Percentiles rank a stretch among this genome's conserved stretches.
phyloP scores from a whole-genome alignment of 2,888 invertebrate genomes.

The Tiphia femorata region DNA sequence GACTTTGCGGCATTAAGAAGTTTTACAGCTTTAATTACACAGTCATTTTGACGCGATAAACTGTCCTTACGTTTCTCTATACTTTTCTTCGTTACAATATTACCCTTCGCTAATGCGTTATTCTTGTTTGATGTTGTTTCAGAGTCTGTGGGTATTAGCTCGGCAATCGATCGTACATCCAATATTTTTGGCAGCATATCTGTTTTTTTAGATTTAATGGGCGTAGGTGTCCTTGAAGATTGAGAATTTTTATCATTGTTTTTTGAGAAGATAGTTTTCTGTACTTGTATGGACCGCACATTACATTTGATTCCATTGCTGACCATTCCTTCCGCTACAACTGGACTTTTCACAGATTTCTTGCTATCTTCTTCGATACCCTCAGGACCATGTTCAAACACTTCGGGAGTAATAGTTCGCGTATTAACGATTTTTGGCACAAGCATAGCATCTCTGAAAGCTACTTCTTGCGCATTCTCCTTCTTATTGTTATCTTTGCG shows the following conservation, averaged over 20 bases:
- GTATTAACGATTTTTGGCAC: conserved; percentile 55
- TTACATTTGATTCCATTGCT: not conserved
- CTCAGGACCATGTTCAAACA: conserved; percentile 47
- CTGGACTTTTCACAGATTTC: not conserved
- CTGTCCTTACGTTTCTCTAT: not conserved
- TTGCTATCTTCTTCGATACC: conserved; percentile 11
- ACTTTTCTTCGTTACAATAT: not conserved
- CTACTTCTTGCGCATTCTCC: not conserved
- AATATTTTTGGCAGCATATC: conserved; percentile 39
- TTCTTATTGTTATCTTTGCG: not conserved
- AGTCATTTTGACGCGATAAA: not conserved
- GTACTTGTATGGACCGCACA: not conserved
- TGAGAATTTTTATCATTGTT: not conserved
- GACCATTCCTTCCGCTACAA: not conserved
- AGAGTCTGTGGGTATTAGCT: conserved; percentile 5
- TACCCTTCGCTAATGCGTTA: not conserved
- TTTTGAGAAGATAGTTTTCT: not conserved
- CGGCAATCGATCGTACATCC: conserved; percentile 42
- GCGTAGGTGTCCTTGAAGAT: not conserved
- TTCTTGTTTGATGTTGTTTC: not conserved
- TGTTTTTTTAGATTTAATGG: not conserved
- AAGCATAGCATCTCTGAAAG: conserved; percentile 11
- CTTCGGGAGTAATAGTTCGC: conserved; percentile 51
- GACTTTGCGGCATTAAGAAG: not conserved
- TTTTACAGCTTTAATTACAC: not conserved